A percentile compares a stretch with the other conserved stretches of the same genome.
phyloP scores from a whole-genome alignment of 1,140 invertebrate genomes.

The Meloidogyne exigua region DNA sequence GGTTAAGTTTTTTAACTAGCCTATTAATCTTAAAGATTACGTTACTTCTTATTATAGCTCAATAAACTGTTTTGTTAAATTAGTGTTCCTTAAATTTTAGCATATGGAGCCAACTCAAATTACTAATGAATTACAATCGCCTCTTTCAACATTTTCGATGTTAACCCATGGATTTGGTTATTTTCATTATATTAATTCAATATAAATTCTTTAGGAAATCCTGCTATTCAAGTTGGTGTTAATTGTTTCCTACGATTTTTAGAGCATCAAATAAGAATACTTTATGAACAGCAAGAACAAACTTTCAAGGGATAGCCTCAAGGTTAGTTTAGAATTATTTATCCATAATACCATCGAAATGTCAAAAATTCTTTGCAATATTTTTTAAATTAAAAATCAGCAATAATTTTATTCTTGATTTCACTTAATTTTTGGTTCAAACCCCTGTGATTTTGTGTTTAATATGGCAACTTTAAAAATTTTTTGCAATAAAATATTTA shows the following conservation, averaged over 20 bases:
- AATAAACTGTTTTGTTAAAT: not conserved
- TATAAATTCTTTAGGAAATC: conserved; percentile 7
- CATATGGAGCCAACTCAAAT: conserved; percentile 36
- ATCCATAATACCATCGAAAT: not conserved
- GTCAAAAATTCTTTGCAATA: not conserved
- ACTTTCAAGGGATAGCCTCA: too few species aligned
- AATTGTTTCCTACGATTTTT: conserved; percentile 12
- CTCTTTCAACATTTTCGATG: conserved; percentile 55
- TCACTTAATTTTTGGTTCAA: not conserved
- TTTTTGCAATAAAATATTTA: not conserved
- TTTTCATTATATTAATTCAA: not conserved
- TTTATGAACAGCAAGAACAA: conserved; percentile 9
- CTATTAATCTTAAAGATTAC: too few species aligned
- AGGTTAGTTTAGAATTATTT: too few species aligned
- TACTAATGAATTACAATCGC: conserved; percentile 41
- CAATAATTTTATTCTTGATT: not conserved
- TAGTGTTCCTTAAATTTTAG: conserved; percentile 31
- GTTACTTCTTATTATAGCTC: too few species aligned
- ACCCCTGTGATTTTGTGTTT: not conserved
- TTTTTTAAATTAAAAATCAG: not conserved
- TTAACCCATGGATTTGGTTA: conserved; percentile 52
- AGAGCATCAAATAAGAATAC: conserved; percentile 3
- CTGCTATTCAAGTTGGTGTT: conserved; percentile 22
- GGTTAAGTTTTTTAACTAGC: too few species aligned
- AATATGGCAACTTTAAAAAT: not conserved